phyloP scores from a whole-genome alignment of 2,888 invertebrate species.

The Archaeoteleia sp. region DNA sequence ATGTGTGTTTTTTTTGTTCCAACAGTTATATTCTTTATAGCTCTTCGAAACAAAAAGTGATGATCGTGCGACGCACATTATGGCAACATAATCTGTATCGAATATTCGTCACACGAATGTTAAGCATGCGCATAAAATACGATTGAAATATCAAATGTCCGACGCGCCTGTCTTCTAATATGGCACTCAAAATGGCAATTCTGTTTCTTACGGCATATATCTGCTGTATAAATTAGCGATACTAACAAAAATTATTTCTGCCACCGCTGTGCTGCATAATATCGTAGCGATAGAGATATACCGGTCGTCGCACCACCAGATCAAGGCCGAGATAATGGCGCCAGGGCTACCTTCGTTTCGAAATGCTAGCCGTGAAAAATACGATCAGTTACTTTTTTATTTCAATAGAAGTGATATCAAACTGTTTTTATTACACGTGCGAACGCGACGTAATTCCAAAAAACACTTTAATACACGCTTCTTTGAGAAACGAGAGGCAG shows the following conservation, averaged over 20 bases:
- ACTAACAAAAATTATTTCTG: slow-evolving; percentile 52
- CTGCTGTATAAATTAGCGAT: slow-evolving; percentile 49
- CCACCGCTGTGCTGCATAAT: slow-evolving; percentile 51
- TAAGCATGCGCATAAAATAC: slow-evolving; percentile 43
- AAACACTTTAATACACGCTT: too few relatives aligned
- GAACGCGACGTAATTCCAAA: too few relatives aligned
- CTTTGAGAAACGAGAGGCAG: too few relatives aligned
- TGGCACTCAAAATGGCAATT: slow-evolving; percentile 48
- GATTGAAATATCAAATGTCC: slow-evolving; percentile 51
- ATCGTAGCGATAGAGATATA: slow-evolving; percentile 50
- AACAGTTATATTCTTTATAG: too few relatives aligned
- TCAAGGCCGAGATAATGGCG: slow-evolving; percentile 51
- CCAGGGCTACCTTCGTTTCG: slow-evolving; percentile 37
- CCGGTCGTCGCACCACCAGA: slow-evolving; percentile 45
- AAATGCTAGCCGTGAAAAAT: slow-evolving; percentile 39
- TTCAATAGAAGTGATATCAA: slow-evolving; percentile 11
- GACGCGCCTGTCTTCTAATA: slow-evolving; percentile 48
- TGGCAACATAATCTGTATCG: slow-evolving; percentile 27
- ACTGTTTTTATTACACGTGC: too few relatives aligned
- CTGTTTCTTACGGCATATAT: slow-evolving; percentile 43
- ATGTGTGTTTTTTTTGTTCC: too few relatives aligned
- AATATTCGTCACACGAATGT: slow-evolving; percentile 25
- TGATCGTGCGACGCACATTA: slow-evolving; percentile 19
- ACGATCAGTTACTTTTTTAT: slow-evolving; percentile 24
- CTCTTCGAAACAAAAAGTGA: too few relatives aligned